Conservation (phyloP, 2,113 vertebrate genomes). For the Hyaena hyaena region DNA sequence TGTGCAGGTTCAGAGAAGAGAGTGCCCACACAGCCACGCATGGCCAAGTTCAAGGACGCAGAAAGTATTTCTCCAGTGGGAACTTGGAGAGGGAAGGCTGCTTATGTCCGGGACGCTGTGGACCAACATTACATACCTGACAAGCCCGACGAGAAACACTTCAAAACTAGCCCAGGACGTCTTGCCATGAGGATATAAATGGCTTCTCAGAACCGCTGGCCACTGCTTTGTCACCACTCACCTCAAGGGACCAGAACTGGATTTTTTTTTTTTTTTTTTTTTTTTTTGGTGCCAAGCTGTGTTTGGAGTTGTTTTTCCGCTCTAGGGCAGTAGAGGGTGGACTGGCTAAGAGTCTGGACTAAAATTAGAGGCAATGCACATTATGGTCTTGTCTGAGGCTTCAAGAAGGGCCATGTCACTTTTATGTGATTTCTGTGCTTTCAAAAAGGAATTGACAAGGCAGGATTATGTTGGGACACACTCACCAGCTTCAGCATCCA, state of each 20-base stretch:
- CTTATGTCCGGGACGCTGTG: background rate
- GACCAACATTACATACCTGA: background rate
- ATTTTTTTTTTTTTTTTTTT: background rate
- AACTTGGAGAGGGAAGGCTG: conserved; percentile 5
- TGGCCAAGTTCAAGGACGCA: background rate
- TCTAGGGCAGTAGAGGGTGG: background rate
- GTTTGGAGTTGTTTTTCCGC: background rate
- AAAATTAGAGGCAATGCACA: conserved; percentile 63
- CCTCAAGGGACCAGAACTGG: background rate
- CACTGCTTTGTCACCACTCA: conserved; percentile 37
- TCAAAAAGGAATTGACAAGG: background rate
- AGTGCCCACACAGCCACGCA: background rate
- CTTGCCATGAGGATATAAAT: conserved; percentile 49
- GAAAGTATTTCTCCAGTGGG: conserved; percentile 7
- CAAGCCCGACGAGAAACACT: conserved; percentile 12
- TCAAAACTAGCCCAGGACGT: conserved; percentile 35
- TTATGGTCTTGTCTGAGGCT: background rate
- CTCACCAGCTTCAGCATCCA: conserved; percentile 99
- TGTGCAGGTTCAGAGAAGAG: background rate
- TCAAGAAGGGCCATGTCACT: conserved; percentile 6
- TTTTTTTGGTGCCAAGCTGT: conserved; percentile 19
- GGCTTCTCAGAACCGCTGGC: background rate
- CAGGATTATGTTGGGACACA: background rate
- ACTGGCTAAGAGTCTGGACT: conserved; percentile 22
- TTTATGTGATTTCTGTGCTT: background rate